Percentiles rank a stretch among this genome's conserved stretches.
Evolutionary conservation across 2,797 vertebrate species (phyloP).

Genomic region (Danio albolineatus): DNA sequence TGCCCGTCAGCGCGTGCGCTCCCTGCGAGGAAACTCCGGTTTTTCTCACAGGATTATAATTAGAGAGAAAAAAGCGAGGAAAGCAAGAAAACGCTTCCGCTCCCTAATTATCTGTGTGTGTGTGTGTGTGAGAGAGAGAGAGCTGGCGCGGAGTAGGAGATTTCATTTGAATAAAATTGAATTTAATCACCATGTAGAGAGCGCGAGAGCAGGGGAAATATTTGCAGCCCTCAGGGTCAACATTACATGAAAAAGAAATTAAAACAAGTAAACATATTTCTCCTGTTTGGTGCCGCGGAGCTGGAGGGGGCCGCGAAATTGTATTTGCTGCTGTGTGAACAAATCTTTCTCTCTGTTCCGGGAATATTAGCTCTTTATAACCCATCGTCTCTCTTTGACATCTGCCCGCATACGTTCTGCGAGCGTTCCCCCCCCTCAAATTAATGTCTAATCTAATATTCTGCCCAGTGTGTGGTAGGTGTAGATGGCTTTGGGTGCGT

Average conservation of each 20-base stretch:
- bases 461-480: neutral
- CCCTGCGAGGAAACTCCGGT: constrained; percentile 31
- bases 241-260: constrained; percentile 66
- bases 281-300: constrained; percentile 48
- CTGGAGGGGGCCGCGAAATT: constrained; percentile 53
- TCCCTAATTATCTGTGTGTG: constrained; percentile 65
- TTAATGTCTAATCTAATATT: constrained; percentile 12
- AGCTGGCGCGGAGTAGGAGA: constrained; percentile 42
- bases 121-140: constrained; percentile 9
- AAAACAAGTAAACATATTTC: constrained; percentile 68
- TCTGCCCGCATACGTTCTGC: constrained; percentile 11
- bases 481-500: neutral
- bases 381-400: constrained; percentile 23
- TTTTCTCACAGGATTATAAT: constrained; percentile 62
- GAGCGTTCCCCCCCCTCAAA: neutral
- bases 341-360: constrained; percentile 34
- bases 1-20: constrained; percentile 11
- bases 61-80: constrained; percentile 59
- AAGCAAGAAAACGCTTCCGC: constrained; percentile 61
- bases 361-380: constrained; percentile 9
- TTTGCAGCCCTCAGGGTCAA: constrained; percentile 64
- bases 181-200: constrained; percentile 66
- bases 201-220: constrained; percentile 49
- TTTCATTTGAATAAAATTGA: constrained; percentile 73
- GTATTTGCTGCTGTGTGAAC: constrained; percentile 62